phyloP scores from a whole-genome alignment of 1,140 invertebrate genomes.

The Elysia chlorotica region DNA sequence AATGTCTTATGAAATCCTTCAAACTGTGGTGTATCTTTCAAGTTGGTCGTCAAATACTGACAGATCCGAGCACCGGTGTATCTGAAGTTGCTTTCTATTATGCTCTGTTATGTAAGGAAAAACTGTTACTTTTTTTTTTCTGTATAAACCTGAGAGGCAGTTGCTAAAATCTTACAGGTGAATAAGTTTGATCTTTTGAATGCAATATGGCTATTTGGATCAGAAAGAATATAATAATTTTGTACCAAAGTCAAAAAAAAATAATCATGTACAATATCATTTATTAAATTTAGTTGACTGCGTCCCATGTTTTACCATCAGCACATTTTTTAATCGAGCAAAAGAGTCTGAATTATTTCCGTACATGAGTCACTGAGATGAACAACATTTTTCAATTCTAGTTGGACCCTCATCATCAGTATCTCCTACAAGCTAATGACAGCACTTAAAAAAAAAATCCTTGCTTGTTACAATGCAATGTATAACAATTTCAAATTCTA shows the following conservation, averaged over 20 bases:
- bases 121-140: background rate
- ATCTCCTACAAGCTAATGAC: no score
- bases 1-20: constrained; percentile 5
- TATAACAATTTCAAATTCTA: no score
- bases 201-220: background rate
- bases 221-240: background rate
- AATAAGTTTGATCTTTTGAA: background rate
- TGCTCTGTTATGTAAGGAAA: background rate
- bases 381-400: no score
- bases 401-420: no score
- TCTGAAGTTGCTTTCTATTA: constrained; percentile 8
- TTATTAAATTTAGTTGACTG: no score
- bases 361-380: no score
- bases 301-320: no score
- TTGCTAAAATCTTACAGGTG: background rate
- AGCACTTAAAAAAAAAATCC: no score
- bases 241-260: background rate
- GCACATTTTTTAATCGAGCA: no score
- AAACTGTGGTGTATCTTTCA: background rate
- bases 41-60: constrained; percentile 7
- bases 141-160: background rate
- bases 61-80: constrained; percentile 18
- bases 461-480: no score
- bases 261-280: background rate
- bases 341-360: no score